Conservation (phyloP, 2,888 invertebrate species). For the Diarsia mendica region DNA sequence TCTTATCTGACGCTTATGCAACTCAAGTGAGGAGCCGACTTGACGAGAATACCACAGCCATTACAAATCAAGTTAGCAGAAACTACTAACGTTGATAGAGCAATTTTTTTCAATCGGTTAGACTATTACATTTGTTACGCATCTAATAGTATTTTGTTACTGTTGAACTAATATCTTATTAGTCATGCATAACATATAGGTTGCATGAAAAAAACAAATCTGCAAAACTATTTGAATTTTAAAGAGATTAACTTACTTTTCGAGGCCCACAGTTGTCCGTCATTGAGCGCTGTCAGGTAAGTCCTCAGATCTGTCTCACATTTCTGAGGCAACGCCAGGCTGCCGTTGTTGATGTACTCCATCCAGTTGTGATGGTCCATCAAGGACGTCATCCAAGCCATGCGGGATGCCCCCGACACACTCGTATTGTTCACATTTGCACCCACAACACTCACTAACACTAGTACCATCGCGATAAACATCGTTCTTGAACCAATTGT, state of each 20-base stretch:
- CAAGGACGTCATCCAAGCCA: conserved; percentile 92
- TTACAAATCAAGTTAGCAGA: conserved; percentile 52
- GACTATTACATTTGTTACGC: neutral
- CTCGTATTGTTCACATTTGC: conserved; percentile 79
- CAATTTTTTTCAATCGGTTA: conserved; percentile 27
- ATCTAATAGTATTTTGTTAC: neutral
- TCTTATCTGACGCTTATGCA: conserved; percentile 66
- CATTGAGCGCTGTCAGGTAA: conserved; percentile 90
- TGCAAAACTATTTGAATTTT: neutral
- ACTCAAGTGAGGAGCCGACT: conserved; percentile 57
- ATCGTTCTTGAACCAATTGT: conserved; percentile 73
- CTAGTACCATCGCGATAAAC: conserved; percentile 78
- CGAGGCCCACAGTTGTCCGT: conserved; percentile 94
- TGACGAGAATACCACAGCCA: conserved; percentile 54
- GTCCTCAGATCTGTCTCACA: conserved; percentile 90
- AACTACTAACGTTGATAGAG: conserved; percentile 35
- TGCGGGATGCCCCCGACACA: conserved; percentile 79
- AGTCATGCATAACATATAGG: neutral
- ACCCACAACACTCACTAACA: conserved; percentile 85
- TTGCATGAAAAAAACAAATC: neutral
- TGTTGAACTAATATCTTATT: too few relatives aligned
- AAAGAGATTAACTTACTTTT: conserved; percentile 92
- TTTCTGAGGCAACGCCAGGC: conserved; percentile 78
- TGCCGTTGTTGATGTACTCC: conserved; percentile 85
- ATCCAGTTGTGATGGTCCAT: conserved; percentile 92